phyloP scores from a whole-genome alignment of 2,797 vertebrate genomes.

The Tokudaia muenninki region DNA sequence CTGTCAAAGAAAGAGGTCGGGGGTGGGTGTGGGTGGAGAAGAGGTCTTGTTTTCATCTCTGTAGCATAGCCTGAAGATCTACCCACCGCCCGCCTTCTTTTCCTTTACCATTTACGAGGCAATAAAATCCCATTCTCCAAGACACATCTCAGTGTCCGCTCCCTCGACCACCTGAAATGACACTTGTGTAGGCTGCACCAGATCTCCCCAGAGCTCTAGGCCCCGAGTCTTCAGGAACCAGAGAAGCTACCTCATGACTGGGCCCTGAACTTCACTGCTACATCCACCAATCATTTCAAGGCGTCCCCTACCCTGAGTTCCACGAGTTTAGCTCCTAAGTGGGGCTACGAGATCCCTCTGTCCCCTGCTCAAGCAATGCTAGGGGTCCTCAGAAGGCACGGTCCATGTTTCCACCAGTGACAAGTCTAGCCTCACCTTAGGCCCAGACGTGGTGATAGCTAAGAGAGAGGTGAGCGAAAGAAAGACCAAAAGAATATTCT shows the following conservation, averaged over 20 bases:
- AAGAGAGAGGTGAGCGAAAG: background rate
- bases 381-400: background rate
- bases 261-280: background rate
- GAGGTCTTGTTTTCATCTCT: background rate
- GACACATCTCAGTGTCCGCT: background rate
- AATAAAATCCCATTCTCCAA: background rate
- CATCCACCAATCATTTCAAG: background rate
- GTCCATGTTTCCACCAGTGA: background rate
- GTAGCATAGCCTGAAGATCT: background rate
- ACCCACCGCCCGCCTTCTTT: background rate
- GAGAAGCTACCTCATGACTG: background rate
- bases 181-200: fast-evolving
- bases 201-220: background rate
- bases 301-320: background rate
- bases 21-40: background rate
- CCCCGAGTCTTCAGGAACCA: background rate
- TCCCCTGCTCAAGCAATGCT: background rate
- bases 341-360: background rate
- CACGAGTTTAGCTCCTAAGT: background rate
- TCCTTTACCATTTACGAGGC: background rate
- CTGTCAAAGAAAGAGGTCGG: background rate
- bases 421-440: background rate
- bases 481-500: background rate
- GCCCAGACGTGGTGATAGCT: background rate
- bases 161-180: background rate